Evolutionary conservation across 2,888 invertebrate genomes (phyloP).

Genomic region (Oligia fasciuncula): DNA sequence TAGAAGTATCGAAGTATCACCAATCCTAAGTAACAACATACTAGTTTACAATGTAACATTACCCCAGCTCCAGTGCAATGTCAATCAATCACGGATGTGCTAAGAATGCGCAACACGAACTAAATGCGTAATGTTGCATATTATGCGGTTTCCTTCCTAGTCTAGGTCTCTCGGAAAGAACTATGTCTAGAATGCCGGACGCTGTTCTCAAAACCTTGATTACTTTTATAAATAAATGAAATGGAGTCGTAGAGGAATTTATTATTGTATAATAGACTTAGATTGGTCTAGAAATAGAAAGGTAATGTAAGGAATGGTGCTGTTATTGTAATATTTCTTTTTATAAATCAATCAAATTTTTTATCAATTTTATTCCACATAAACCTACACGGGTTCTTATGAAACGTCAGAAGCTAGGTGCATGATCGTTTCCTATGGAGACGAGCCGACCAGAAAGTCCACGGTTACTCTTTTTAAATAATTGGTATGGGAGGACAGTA

Average conservation of each 20-base stretch:
- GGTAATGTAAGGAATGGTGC: background rate
- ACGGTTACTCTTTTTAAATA: too few relatives aligned
- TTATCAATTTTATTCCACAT: too few relatives aligned
- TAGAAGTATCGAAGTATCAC: background rate
- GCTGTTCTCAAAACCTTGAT: slow-evolving; percentile 41
- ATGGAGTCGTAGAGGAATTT: background rate
- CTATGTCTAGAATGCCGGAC: slow-evolving; percentile 15
- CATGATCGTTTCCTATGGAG: too few relatives aligned
- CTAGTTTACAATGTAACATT: background rate
- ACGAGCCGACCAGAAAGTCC: too few relatives aligned
- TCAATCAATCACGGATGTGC: slow-evolving; percentile 43
- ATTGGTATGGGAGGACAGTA: too few relatives aligned
- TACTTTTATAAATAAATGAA: slow-evolving; percentile 14
- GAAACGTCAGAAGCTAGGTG: too few relatives aligned
- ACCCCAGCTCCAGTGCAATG: background rate
- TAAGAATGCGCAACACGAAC: slow-evolving; percentile 39
- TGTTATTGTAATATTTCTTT: background rate
- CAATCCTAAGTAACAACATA: background rate
- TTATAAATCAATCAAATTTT: too few relatives aligned
- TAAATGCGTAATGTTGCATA: slow-evolving; percentile 24
- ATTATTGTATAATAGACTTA: background rate
- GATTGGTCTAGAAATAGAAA: background rate
- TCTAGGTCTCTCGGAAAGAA: slow-evolving; percentile 17
- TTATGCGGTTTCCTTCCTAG: slow-evolving; percentile 42
- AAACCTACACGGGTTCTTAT: too few relatives aligned